phyloP scores from a whole-genome alignment of 92 coral and sea anemone species.

The Epizoanthus fatuus region DNA sequence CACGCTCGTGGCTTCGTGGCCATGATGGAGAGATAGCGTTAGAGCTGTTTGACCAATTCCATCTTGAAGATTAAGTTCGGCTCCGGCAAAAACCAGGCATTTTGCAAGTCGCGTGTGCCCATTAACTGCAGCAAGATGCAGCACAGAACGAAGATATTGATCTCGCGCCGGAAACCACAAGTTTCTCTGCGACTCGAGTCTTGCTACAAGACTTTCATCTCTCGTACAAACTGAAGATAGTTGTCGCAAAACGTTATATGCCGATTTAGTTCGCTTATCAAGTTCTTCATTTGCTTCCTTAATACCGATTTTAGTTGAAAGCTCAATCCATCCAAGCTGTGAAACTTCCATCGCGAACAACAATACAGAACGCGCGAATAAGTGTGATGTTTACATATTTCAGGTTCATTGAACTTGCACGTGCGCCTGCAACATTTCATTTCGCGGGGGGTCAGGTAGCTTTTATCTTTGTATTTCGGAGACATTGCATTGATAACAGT shows the following conservation, averaged over 20 bases:
- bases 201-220: slow-evolving; percentile 5
- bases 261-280: not conserved
- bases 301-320: slow-evolving; percentile 17
- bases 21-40: not conserved
- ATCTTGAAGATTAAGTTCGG: not conserved
- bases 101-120: not conserved
- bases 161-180: slow-evolving; percentile 27
- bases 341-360: not conserved
- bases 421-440: too few relatives aligned
- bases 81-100: not conserved
- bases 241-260: slow-evolving; percentile 18
- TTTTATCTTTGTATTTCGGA: too few relatives aligned
- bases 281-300: slow-evolving; percentile 34
- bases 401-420: too few relatives aligned
- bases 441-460: too few relatives aligned
- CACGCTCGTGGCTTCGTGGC: slow-evolving; percentile 3
- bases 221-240: slow-evolving; percentile 29
- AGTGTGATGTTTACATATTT: too few relatives aligned
- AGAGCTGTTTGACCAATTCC: slow-evolving; percentile 11
- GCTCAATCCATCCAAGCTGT: slow-evolving; percentile 1
- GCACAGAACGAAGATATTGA: slow-evolving; percentile 22
- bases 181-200: slow-evolving; percentile 10
- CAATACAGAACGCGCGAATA: too few relatives aligned
- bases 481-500: too few relatives aligned
- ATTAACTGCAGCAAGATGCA: not conserved